phyloP scores from a whole-genome alignment of 2,113 vertebrate species.

The Heterotis niloticus region DNA sequence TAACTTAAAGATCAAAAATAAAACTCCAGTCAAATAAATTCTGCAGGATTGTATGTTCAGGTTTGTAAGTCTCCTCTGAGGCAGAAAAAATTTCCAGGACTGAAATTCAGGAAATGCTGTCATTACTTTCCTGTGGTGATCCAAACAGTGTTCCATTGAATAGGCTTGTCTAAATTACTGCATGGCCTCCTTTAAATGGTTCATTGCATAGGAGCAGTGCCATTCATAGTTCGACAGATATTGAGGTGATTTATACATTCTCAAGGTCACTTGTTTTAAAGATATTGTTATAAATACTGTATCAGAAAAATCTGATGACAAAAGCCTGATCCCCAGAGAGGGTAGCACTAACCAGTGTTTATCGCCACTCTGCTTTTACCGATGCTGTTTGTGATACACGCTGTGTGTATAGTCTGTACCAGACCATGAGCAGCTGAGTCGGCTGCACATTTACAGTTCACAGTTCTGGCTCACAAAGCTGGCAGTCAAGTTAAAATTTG shows the following conservation, averaged over 20 bases:
- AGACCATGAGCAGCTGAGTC: background rate
- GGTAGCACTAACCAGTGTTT: background rate
- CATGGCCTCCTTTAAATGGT: too few relatives aligned
- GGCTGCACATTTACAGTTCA: conserved; percentile 13
- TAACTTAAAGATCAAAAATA: conserved; percentile 7
- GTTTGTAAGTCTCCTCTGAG: background rate
- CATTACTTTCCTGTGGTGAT: background rate
- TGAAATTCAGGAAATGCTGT: background rate
- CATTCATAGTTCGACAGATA: background rate
- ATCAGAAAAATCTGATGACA: too few relatives aligned
- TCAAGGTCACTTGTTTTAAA: too few relatives aligned
- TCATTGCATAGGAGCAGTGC: background rate
- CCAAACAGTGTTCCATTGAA: too few relatives aligned
- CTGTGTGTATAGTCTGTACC: background rate
- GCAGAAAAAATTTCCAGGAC: background rate
- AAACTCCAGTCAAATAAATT: background rate
- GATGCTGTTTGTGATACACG: background rate
- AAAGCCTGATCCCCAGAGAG: too few relatives aligned
- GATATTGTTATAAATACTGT: too few relatives aligned
- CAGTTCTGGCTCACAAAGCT: conserved; percentile 3
- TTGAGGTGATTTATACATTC: background rate
- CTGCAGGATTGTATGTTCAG: background rate
- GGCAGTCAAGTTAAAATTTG: background rate
- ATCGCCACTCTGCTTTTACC: background rate
- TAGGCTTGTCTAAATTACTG: too few relatives aligned